Percentiles rank a stretch among this genome's conserved stretches.
phyloP scores from a whole-genome alignment of 2,888 invertebrate species.

The Eurytoma californica region DNA sequence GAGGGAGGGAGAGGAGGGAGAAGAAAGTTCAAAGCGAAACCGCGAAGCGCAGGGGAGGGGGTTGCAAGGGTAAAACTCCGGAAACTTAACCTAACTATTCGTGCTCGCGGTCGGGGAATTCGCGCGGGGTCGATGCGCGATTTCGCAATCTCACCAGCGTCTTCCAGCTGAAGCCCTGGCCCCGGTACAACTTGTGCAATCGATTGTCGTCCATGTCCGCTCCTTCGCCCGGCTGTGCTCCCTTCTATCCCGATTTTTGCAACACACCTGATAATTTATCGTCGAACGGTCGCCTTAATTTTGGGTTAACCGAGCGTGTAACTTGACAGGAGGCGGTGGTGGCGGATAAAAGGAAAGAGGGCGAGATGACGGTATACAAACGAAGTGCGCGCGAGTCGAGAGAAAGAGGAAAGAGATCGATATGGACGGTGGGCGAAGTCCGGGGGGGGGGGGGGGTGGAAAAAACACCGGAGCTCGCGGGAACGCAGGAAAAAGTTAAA shows the following conservation, averaged over 20 bases:
- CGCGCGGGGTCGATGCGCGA: background rate
- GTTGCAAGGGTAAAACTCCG: too few species aligned
- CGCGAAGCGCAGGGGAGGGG: too few species aligned
- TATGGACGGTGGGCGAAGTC: background rate
- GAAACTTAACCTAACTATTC: constrained; percentile 31
- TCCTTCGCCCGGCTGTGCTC: background rate
- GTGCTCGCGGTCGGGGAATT: background rate
- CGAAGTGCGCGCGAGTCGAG: constrained; percentile 23
- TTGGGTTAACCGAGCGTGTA: constrained; percentile 18
- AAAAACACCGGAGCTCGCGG: background rate
- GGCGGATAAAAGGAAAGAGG: background rate
- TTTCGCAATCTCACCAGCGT: constrained; percentile 61
- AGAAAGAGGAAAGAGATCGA: constrained; percentile 11
- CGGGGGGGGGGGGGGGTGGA: background rate
- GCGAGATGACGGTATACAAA: constrained; percentile 43
- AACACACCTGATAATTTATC: constrained; percentile 43
- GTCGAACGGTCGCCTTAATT: constrained; percentile 28
- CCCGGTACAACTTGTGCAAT: constrained; percentile 64
- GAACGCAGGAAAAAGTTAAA: background rate
- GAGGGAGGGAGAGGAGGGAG: too few species aligned
- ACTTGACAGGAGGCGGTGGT: constrained; percentile 28
- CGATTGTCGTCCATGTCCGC: constrained; percentile 63
- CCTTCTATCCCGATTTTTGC: background rate
- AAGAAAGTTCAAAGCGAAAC: too few species aligned
- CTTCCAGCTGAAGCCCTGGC: constrained; percentile 59